These are phyloP conservation scores for Odontomachus brunneus DNA, from an alignment of 1,140 invertebrate genomes.

Conservation along the genomic window DNA sequence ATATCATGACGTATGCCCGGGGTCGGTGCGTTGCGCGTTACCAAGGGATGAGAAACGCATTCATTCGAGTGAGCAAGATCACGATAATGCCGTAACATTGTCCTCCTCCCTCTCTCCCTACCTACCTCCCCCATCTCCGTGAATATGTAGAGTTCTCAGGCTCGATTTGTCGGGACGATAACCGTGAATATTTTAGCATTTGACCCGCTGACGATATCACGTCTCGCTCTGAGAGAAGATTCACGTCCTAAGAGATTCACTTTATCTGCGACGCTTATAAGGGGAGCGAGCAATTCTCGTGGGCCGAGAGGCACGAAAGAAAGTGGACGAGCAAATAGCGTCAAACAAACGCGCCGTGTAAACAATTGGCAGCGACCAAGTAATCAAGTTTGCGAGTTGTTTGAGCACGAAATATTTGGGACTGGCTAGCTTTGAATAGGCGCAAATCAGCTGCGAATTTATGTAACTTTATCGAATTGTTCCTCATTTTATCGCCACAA, in stretches of 20 bases:
- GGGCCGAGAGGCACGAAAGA: constrained; percentile 1
- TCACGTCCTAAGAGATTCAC: constrained; percentile 41
- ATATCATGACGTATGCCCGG: constrained; percentile 60
- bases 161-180: constrained; percentile 51
- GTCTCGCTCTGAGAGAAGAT: constrained; percentile 27
- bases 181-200: constrained; percentile 59
- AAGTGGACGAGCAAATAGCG: constrained; percentile 29
- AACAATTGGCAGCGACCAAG: constrained; percentile 31
- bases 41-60: background rate
- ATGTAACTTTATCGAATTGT: background rate
- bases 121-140: too few relatives aligned
- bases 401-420: constrained; percentile 6
- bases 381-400: constrained; percentile 44
- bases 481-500: too few relatives aligned
- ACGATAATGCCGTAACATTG: constrained; percentile 24
- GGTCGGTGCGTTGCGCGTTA: background rate
- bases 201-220: constrained; percentile 46
- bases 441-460: background rate
- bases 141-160: constrained; percentile 39
- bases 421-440: background rate
- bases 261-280: constrained; percentile 18
- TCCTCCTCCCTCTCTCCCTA: background rate
- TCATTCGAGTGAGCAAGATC: background rate
- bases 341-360: background rate
- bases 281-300: constrained; percentile 13